Conservation (phyloP, 2,113 vertebrate species). For the Neolamprologus variostigma region DNA sequence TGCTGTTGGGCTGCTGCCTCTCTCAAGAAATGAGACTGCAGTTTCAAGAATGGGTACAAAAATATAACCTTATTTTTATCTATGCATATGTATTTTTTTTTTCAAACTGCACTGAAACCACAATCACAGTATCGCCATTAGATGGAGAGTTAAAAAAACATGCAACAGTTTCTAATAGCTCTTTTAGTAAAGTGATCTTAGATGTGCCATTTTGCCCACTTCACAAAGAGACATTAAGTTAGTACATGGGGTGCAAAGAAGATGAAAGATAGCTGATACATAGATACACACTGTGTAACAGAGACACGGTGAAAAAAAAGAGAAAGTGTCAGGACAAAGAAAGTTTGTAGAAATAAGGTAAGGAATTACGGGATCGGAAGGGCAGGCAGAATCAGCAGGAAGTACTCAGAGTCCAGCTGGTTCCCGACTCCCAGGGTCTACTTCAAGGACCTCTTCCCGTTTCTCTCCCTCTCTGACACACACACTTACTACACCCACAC, state of each 20-base stretch:
- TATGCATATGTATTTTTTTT: not conserved
- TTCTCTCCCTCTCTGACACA: not conserved
- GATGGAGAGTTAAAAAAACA: not conserved
- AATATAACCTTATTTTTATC: not conserved
- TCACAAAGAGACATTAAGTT: not conserved
- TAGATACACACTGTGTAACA: not conserved
- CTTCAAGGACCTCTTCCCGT: constrained; percentile 30
- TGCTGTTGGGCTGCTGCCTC: not conserved
- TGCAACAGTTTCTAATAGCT: not conserved
- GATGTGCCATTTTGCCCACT: not conserved
- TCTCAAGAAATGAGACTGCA: not conserved
- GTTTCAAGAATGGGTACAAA: not conserved
- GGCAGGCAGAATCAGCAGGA: constrained; percentile 39
- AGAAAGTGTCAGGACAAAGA: not conserved
- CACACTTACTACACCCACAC: not conserved
- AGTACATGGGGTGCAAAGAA: not conserved
- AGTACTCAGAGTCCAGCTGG: constrained; percentile 57
- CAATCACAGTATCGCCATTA: not conserved
- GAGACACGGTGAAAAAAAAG: not conserved
- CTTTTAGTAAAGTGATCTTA: not conserved
- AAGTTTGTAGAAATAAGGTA: not conserved
- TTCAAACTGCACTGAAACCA: not conserved
- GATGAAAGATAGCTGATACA: not conserved
- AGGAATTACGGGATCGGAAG: constrained; percentile 5
- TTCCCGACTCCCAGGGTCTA: constrained; percentile 31